Base-by-base conservation (phyloP, 2,888 invertebrate genomes). In the Dromius quadrimaculatus region DNA sequence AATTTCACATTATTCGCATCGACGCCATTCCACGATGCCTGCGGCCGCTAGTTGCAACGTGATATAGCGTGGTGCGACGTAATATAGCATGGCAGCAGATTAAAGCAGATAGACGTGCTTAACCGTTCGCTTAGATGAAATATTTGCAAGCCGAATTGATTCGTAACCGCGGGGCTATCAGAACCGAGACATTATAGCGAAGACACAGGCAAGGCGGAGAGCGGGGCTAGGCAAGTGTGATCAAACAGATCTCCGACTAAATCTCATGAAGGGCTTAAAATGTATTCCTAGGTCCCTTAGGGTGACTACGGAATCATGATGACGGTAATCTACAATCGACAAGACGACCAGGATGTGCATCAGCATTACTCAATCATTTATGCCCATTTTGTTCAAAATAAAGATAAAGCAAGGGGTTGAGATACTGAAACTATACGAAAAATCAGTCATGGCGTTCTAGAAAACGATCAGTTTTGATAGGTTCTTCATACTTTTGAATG, bases 141-240 rank as follows among this genome's bases (percentile, higher is more conserved):
- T 47, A 47, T 62, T 70, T 70, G 61, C 70, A 70, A 70, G 45
- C 34, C 59, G 69, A 69, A 70, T 70, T 70, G 70, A 70, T 70
- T 70, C 62, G 45, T 70, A 13, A 62, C 70, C 62, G n/a, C 20
- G 23, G 62, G 70, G 15, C 15, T 54, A 54, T 47, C 47, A 23
- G 63, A 8, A 15, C n/a, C 17, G 57, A 8, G 22, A 11, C 9
- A 17, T 17, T 19, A 8, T 1, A 13, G 20, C 13, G 17, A 47
- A 11, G 23, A 47, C 28, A n/a, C 15, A 17, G 47, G 47, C 2
- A 15, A 15, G 11, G 43, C 15, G 28, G 57, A 23, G 28, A 23
- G 61, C 0, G 38, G 43, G 57, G 43, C 22, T 28, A 9, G 54
- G 45, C 69, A 69, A 69, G 59, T 70, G 62, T 62, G 70, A 70